Percentiles rank a stretch among this genome's conserved stretches.
Evolutionary conservation across 2,113 vertebrate species (phyloP).

Genomic region (Sylvilagus bachmani): DNA sequence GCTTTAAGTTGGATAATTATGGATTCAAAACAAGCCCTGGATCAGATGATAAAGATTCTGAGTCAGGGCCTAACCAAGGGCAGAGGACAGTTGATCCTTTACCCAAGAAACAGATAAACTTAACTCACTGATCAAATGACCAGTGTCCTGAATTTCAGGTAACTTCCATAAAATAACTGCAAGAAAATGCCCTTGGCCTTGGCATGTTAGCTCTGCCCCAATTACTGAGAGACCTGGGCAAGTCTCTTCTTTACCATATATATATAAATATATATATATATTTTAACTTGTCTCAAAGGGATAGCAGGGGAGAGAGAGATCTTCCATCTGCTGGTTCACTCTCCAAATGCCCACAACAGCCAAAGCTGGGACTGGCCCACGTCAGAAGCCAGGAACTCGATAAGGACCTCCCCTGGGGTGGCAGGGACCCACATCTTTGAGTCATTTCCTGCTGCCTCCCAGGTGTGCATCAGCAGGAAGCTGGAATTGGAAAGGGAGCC

Average conservation of each 20-base stretch:
- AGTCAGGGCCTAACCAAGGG: neutral
- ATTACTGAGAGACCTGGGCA: neutral
- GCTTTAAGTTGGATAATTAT: constrained; percentile 33
- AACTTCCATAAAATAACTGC: neutral
- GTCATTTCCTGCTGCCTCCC: no score
- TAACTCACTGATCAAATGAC: neutral
- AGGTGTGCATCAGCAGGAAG: no score
- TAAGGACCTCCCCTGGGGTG: no score
- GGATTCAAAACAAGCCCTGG: neutral
- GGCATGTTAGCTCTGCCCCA: neutral
- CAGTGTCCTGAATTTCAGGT: neutral
- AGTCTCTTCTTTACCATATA: neutral
- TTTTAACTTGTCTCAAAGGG: no score
- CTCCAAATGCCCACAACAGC: no score
- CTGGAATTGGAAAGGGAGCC: no score
- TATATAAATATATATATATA: no score
- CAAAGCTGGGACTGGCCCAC: no score
- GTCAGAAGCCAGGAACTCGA: no score
- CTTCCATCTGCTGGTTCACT: no score
- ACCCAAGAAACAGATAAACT: neutral
- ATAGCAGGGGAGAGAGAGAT: no score
- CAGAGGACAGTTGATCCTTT: neutral
- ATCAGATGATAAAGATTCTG: constrained; percentile 10
- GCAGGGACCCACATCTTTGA: no score
- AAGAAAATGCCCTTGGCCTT: neutral